Conservation (phyloP, 2,797 vertebrate species). For the Sphenodon punctatus region DNA sequence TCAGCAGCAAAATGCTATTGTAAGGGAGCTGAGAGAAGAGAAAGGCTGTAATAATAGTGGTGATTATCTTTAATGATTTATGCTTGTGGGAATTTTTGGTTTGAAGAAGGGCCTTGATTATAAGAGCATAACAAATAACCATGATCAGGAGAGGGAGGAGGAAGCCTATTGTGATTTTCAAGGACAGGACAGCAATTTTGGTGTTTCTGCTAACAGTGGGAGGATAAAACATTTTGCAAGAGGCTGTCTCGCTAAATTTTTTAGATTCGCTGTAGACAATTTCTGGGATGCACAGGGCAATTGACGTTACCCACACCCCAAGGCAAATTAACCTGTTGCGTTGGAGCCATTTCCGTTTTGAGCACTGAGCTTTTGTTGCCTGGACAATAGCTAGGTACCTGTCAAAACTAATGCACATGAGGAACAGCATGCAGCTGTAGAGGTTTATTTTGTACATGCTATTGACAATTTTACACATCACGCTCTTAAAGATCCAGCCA, state of each 20-base stretch:
- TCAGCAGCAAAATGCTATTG: slow-evolving; percentile 82
- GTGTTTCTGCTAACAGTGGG: slow-evolving; percentile 47
- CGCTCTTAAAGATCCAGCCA: slow-evolving; percentile 80
- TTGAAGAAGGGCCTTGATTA: slow-evolving; percentile 84
- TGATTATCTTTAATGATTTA: slow-evolving; percentile 87
- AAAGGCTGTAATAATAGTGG: slow-evolving; percentile 82
- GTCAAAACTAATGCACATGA: slow-evolving; percentile 90
- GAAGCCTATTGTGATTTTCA: slow-evolving; percentile 88
- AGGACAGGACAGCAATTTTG: slow-evolving; percentile 77
- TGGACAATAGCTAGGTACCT: slow-evolving; percentile 87
- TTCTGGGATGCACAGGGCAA: slow-evolving; percentile 84
- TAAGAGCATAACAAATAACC: slow-evolving; percentile 85
- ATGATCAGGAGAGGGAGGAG: slow-evolving; percentile 85
- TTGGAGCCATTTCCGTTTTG: slow-evolving; percentile 77
- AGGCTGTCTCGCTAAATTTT: fast-evolving
- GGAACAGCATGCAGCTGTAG: slow-evolving; percentile 87
- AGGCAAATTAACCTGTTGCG: slow-evolving; percentile 82
- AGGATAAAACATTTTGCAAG: slow-evolving; percentile 79
- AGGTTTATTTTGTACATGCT: slow-evolving; percentile 90
- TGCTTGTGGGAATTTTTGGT: slow-evolving; percentile 87
- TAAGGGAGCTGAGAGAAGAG: slow-evolving; percentile 87
- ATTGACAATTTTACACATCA: slow-evolving; percentile 82
- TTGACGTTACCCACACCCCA: slow-evolving; percentile 79
- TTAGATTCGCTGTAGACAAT: slow-evolving; percentile 74
- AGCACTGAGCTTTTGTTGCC: slow-evolving; percentile 80